Evolutionary conservation across 1,140 invertebrate genomes (phyloP), one percentile per base, ranked within the genome.

Genomic region (Cataglyphis hispanica): DNA sequence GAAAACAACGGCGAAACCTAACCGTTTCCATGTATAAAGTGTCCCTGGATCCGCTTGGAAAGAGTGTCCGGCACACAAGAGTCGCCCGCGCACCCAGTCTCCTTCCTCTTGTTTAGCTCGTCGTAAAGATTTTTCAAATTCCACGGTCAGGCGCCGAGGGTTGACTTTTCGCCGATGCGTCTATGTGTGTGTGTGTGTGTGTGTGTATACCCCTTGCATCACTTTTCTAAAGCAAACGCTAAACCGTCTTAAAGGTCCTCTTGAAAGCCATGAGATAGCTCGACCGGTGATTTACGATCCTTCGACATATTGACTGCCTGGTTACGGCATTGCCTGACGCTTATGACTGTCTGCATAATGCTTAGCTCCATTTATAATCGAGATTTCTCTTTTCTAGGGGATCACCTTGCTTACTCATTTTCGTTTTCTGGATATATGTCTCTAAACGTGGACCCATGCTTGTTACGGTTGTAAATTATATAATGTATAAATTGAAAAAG

Each of bases 301-400:
- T 81, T 67, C 77, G 74, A 85, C 87, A 91, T 88, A 91, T 90
- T 90, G 90, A 89, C 89, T 91, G 75, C 13, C 46, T 37, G 85
- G 90, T 90, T 92, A 90, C 91, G 91, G 89, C 87, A 91, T 64
- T 64, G 77, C 22, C 87, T 85, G 84, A 87, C 85, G 77, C 87
- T 91, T 80, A 90, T 88, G 87, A 84, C 72, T 85, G 89, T 63
- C 69, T 69, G 37, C 66, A 88, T 90, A 91, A 89, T 90, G 61
- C 53, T 61, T 63, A 40, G 31, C 60, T 66, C 31, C 74, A 11
- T 43, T 69, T 81, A 63, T 37, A 61, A 70, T 53, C 66, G 69
- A 69, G 4, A 16, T 60, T 53, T 60, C 46, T 60, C 53, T 19
- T 72, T 72, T 16, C 25, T 7, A n/a, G 0, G 31, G 31, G 72